Conservation (phyloP, 2,888 invertebrate genomes). For the Hemithea aestivaria region DNA sequence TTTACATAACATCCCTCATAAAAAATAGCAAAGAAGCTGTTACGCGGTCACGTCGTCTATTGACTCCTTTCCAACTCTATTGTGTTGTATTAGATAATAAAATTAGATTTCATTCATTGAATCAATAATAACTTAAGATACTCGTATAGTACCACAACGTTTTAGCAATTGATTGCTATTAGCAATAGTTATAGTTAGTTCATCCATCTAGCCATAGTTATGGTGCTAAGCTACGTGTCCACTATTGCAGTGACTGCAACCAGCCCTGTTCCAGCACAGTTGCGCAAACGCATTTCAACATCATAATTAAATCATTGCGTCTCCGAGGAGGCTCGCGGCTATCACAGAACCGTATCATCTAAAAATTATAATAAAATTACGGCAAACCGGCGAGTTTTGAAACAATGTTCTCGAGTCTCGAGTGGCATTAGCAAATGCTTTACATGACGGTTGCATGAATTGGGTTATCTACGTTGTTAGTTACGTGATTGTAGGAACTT, state of each 20-base stretch:
- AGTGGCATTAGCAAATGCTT: conserved; percentile 1
- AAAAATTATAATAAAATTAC: conserved; percentile 5
- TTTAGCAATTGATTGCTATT: too few species aligned
- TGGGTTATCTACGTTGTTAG: background rate
- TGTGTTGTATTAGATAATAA: too few species aligned
- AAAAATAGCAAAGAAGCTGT: too few species aligned
- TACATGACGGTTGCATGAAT: conserved; percentile 4
- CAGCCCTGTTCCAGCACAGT: conserved; percentile 15
- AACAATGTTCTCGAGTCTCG: background rate
- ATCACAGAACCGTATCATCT: conserved; percentile 6
- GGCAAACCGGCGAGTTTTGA: conserved; percentile 2
- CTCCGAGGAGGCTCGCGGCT: conserved; percentile 10
- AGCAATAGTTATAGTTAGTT: too few species aligned
- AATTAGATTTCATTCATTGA: too few species aligned
- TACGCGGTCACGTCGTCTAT: too few species aligned
- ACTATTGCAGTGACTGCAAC: conserved; percentile 8
- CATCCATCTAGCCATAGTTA: too few species aligned
- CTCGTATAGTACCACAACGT: too few species aligned
- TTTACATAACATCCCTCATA: too few species aligned
- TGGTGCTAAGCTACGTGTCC: too few species aligned
- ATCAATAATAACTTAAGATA: too few species aligned
- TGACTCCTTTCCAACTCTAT: too few species aligned
- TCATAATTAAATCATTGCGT: conserved; percentile 18
- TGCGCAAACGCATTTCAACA: conserved; percentile 13
- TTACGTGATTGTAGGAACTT: background rate